Evolutionary conservation across 2,888 invertebrate genomes (phyloP), one percentile per base, ranked within the genome.

Genomic region (Hypsopygia costalis): DNA sequence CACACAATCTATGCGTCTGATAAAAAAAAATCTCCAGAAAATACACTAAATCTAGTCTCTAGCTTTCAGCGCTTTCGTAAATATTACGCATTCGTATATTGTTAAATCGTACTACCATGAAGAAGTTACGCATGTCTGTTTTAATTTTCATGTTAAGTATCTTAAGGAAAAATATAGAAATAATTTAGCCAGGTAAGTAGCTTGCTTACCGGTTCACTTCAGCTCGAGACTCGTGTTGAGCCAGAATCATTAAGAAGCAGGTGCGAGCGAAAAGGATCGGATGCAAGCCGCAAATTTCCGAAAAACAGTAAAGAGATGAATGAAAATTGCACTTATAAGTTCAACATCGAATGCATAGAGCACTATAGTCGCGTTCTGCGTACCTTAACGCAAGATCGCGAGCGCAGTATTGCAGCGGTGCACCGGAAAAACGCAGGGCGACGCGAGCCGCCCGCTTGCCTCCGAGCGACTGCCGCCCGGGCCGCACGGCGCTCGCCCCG

Each of bases 401-500:
- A 68, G 68, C 71, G 76, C 73, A 71, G 59, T 66, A 65, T 61
- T 74, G 77, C 77, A 72, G 65, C 69, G 73, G 54, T 69, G 72
- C 76, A 72, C 66, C 55, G 57, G 62, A 52, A 59, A 52, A 65
- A 59, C 62, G 66, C 67, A 68, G 65, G 71, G 78, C 81, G 78
- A 80, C 81, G 73, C 76, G 77, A 73, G 78, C 73, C 79, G 76
- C 72, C 72, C 79, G 85, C 83, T 74, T 75, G 75, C 63, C 71
- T 68, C 68, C 68, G 81, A 82, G 82, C 85, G 77, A 86, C 86
- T 86, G 85, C 73, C 82, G 85, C 81, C 83, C 83, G 81, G 82
- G 82, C 73, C 77, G 75, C 71, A 69, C 58, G 69, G 72, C 71
- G 60, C 63, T 56, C 73, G 69, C 72, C 60, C 62, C 63, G 51